phyloP scores from a whole-genome alignment of 2,888 invertebrate species.

The Lithophane ornitopus region DNA sequence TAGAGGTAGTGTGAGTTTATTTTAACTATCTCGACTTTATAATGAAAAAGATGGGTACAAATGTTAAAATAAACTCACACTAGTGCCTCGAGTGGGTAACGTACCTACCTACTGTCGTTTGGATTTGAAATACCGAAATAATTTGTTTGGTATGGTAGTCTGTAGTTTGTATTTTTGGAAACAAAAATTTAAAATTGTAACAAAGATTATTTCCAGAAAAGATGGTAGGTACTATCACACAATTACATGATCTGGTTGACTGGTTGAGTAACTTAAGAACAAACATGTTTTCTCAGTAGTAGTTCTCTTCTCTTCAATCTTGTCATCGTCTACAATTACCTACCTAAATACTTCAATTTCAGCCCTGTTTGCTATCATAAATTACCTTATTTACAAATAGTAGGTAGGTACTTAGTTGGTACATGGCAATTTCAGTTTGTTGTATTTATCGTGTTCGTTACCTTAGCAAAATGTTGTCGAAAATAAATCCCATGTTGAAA shows the following conservation, averaged over 20 bases:
- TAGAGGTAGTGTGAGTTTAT: no score
- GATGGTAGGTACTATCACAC: neutral
- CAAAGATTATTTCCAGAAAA: neutral
- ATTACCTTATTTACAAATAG: neutral
- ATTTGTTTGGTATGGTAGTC: no score
- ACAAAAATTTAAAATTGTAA: neutral
- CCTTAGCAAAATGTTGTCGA: no score
- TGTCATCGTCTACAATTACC: neutral
- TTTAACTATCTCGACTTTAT: no score
- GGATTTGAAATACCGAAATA: neutral
- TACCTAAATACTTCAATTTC: neutral
- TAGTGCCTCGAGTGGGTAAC: no score
- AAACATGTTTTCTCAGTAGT: constrained; percentile 3
- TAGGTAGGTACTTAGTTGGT: neutral
- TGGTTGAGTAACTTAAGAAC: constrained; percentile 7
- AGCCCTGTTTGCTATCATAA: neutral
- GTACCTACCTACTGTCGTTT: neutral
- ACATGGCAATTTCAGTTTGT: neutral
- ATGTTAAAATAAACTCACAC: no score
- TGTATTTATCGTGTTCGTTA: no score
- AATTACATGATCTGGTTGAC: constrained; percentile 6
- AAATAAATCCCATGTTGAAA: no score
- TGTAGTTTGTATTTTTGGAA: neutral
- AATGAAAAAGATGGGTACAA: no score
- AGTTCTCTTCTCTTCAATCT: no score